Base-by-base conservation (phyloP, 2,797 vertebrate genomes). In the Pangasius krempfi region DNA sequence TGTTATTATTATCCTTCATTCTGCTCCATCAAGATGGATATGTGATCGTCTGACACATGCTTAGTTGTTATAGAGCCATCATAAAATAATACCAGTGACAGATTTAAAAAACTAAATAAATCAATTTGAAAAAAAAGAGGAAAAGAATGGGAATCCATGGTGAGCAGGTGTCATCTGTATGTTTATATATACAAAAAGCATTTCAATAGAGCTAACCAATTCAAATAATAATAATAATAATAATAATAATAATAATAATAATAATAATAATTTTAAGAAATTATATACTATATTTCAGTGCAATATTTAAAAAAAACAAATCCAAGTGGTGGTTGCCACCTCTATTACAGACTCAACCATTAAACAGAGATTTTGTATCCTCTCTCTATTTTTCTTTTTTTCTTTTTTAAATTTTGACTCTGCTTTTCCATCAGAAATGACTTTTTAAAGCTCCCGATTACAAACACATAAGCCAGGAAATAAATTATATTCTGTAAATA, bases 111-210 rank as follows among this genome's bases (percentile, higher is more conserved):
- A 93, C 87, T 50, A 92, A 88, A 91, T 87, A 83, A 82, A 89
- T 33, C 52, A 68, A 87, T 87, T 92, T 91, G 89, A 86, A 91
- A 92, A 94, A 66, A 88, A 84, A 62, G 90, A 90, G 92, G 90
- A 91, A 92, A 58, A 47, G 40, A 47, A 85, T 13, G 14, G 70
- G 7, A 95, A 92, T 93, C 91, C 89, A 91, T 89, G 91, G 94
- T 95, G 94, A 95, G 18, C 54, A 56, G 92, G 95, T 96, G 94
- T 94, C 94, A 94, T 95, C 92, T 95, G 92, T 96, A 89, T 27
- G 68, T 89, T 91, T 92, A 96, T 94, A 95, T 95, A 96, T 68
- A 86, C 56, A 87, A 95, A 96, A 95, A 96, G 83, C 94, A 93
- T 95, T 93, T 94, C 88, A 90, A 93, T 94, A 93, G 91, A 89